phyloP scores from a whole-genome alignment of 2,113 vertebrate genomes.

The Microcebus murinus region DNA sequence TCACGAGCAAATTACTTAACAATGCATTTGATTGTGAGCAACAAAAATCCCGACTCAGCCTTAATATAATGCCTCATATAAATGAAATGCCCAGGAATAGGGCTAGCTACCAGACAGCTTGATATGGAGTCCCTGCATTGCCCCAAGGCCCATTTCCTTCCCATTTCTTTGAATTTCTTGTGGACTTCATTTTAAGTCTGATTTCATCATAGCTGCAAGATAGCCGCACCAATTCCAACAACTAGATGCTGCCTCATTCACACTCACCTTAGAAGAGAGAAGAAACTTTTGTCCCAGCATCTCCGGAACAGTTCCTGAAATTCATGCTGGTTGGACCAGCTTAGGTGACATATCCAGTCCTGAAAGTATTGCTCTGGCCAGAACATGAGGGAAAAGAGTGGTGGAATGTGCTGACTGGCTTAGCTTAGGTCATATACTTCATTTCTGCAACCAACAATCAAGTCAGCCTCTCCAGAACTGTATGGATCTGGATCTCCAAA shows the following conservation, averaged over 20 bases:
- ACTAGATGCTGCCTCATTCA: background rate
- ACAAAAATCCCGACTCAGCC: background rate
- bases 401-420: background rate
- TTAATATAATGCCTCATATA: background rate
- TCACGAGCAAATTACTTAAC: background rate
- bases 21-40: background rate
- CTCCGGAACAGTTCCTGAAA: background rate
- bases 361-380: background rate
- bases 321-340: background rate
- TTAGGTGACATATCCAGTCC: background rate
- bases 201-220: background rate
- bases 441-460: background rate
- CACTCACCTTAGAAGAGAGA: background rate
- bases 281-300: background rate
- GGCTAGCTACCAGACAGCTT: no score
- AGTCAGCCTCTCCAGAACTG: background rate
- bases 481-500: background rate
- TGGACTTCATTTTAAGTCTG: background rate
- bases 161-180: background rate
- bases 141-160: background rate
- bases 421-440: background rate
- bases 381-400: background rate
- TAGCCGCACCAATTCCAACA: background rate
- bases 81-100: background rate
- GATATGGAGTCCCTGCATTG: background rate